These are phyloP conservation scores for Parnassius smintheus DNA, from an alignment of 2,888 invertebrate species.

Conservation along the genomic window DNA sequence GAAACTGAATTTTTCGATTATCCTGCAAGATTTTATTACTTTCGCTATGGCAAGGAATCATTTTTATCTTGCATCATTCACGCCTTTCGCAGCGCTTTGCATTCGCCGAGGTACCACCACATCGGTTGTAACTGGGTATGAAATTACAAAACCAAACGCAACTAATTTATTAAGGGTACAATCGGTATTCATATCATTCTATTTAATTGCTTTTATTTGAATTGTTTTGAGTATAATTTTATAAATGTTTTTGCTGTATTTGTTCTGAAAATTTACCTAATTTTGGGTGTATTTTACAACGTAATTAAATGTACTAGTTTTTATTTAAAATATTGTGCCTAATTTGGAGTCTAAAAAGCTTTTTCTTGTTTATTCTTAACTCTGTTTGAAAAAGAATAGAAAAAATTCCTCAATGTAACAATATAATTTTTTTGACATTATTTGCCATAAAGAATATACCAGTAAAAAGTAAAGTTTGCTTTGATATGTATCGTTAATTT, in stretches of 20 bases:
- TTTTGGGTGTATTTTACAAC: slow-evolving; percentile 25
- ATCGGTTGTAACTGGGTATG: slow-evolving; percentile 44
- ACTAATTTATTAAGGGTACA: slow-evolving; percentile 25
- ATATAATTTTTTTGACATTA: background rate
- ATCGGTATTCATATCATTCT: slow-evolving; percentile 22
- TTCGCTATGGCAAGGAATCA: slow-evolving; percentile 38
- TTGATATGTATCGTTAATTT: slow-evolving; percentile 5
- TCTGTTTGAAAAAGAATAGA: background rate
- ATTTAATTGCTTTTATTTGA: slow-evolving; percentile 24
- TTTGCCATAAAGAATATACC: background rate
- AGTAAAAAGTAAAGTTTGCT: slow-evolving; percentile 30
- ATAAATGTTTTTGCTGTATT: slow-evolving; percentile 1
- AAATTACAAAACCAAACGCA: slow-evolving; percentile 23
- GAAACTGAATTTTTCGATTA: slow-evolving; percentile 39
- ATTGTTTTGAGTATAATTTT: too few species aligned
- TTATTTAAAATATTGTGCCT: slow-evolving; percentile 50
- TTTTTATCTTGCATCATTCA: slow-evolving; percentile 56
- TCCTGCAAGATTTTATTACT: slow-evolving; percentile 53
- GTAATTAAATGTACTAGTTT: slow-evolving; percentile 25
- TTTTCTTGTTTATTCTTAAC: slow-evolving; percentile 36
- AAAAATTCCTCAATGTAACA: too few species aligned
- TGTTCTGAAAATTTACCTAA: background rate
- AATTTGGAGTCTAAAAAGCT: slow-evolving; percentile 46
- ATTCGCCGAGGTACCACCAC: slow-evolving; percentile 62
- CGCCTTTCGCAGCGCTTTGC: slow-evolving; percentile 79